Conservation (phyloP, 1,140 invertebrate species). For the Pseudomyrmex flavicornis region DNA sequence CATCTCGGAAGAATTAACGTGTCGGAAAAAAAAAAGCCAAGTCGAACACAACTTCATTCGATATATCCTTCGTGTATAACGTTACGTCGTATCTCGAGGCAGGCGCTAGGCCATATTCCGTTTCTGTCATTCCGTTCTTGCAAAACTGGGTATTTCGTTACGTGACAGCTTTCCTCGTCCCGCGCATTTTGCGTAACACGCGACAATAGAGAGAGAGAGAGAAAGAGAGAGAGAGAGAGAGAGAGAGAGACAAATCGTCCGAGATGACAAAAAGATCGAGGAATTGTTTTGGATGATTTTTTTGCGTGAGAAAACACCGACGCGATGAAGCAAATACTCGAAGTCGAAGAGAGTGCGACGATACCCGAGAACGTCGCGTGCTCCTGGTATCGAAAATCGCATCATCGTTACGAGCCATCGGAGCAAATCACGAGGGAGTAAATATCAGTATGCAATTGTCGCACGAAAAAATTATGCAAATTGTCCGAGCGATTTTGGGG, state of each 20-base stretch:
- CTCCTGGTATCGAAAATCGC: slow-evolving; percentile 66
- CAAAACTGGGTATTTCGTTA: slow-evolving; percentile 66
- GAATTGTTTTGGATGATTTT: background rate
- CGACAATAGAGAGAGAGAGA: slow-evolving; percentile 19
- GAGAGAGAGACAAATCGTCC: too few relatives aligned
- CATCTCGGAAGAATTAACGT: slow-evolving; percentile 58
- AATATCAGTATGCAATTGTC: background rate
- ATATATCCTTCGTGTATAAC: slow-evolving; percentile 68
- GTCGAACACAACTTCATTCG: slow-evolving; percentile 67
- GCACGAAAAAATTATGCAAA: background rate
- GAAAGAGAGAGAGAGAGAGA: background rate
- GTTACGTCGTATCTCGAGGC: slow-evolving; percentile 46
- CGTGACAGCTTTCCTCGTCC: slow-evolving; percentile 5
- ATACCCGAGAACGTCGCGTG: slow-evolving; percentile 1
- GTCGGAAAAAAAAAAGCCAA: slow-evolving; percentile 54
- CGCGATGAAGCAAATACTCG: slow-evolving; percentile 14
- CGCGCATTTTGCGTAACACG: slow-evolving; percentile 37
- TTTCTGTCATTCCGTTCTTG: slow-evolving; percentile 66
- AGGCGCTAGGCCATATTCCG: slow-evolving; percentile 57
- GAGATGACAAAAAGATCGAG: background rate
- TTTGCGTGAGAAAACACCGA: background rate
- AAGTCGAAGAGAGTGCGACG: slow-evolving; percentile 1
- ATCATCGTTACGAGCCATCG: slow-evolving; percentile 66
- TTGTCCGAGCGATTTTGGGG: background rate
- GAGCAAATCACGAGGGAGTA: slow-evolving; percentile 70